phyloP scores from a whole-genome alignment of 1,140 invertebrate species.

The Ditylenchus dipsaci region DNA sequence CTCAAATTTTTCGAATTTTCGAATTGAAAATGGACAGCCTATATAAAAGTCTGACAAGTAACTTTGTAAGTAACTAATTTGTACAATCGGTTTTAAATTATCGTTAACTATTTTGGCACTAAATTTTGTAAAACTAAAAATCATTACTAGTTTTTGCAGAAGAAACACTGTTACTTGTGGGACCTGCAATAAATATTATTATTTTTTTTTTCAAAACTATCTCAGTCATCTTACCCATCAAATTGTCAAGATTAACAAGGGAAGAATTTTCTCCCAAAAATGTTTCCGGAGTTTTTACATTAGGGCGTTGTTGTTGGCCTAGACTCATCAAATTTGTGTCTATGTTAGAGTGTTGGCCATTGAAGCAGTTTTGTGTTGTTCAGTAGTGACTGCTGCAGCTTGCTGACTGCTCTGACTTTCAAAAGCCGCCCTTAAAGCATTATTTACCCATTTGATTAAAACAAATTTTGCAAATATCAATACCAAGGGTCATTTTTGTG shows the following conservation, averaged over 20 bases:
- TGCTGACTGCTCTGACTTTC: slow-evolving; percentile 1
- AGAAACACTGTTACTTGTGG: no score
- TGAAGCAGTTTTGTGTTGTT: slow-evolving; percentile 3
- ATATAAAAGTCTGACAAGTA: no score
- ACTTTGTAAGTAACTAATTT: no score
- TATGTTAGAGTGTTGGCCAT: not conserved
- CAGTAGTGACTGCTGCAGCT: not conserved
- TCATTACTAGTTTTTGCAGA: no score
- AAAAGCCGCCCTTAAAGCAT: slow-evolving; percentile 13
- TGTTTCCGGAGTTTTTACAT: slow-evolving; percentile 77
- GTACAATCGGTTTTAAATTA: no score
- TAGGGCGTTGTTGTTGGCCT: slow-evolving; percentile 30
- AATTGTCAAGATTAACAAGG: slow-evolving; percentile 87
- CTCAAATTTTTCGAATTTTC: no score
- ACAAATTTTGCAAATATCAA: not conserved
- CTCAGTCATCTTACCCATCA: no score
- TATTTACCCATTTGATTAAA: not conserved
- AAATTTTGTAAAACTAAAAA: no score
- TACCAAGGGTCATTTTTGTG: not conserved
- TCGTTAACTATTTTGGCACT: no score
- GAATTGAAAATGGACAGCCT: no score
- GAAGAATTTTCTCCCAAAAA: slow-evolving; percentile 89
- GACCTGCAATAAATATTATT: no score
- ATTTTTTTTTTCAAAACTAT: no score
- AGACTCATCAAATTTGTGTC: not conserved